These are phyloP conservation scores for Tauraco hartlaubi DNA, from an alignment of 2,797 vertebrate genomes.

Conservation along the genomic window DNA sequence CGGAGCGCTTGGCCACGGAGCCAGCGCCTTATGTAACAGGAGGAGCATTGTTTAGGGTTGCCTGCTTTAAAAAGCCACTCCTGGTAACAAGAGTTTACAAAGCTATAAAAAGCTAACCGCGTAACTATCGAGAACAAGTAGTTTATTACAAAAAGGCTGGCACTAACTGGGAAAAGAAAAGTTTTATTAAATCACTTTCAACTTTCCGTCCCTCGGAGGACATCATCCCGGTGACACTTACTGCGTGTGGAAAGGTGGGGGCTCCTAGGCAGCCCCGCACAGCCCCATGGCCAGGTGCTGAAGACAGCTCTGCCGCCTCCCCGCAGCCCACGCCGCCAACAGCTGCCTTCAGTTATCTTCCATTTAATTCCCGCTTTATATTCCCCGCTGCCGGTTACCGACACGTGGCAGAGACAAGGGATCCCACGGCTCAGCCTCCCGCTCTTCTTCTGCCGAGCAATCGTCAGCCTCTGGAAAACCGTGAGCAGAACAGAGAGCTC, in stretches of 20 bases:
- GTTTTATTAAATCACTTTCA: neutral
- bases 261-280: conserved; percentile 58
- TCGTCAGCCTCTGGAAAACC: conserved; percentile 67
- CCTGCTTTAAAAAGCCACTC: conserved; percentile 68
- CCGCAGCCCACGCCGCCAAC: neutral
- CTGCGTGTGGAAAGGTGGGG: neutral
- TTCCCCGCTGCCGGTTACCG: neutral
- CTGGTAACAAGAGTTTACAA: conserved; percentile 76
- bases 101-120: conserved; percentile 69
- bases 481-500: conserved; percentile 67
- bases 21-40: conserved; percentile 78
- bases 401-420: conserved; percentile 13
- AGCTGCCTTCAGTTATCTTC: conserved; percentile 43
- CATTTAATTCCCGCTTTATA: conserved; percentile 30
- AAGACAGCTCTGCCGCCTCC: conserved; percentile 75
- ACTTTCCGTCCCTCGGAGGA: neutral
- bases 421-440: conserved; percentile 22
- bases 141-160: neutral
- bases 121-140: conserved; percentile 4
- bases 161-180: neutral
- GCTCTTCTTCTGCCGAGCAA: conserved; percentile 44
- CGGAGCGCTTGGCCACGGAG: conserved; percentile 54
- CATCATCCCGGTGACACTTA: conserved; percentile 60
- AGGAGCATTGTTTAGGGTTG: conserved; percentile 78
- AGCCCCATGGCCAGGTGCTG: conserved; percentile 76